Percentiles rank a stretch among this genome's conserved stretches.
These are phyloP conservation scores for Boleophthalmus pectinirostris DNA, from an alignment of 2,113 vertebrate genomes.

Conservation along the genomic window DNA sequence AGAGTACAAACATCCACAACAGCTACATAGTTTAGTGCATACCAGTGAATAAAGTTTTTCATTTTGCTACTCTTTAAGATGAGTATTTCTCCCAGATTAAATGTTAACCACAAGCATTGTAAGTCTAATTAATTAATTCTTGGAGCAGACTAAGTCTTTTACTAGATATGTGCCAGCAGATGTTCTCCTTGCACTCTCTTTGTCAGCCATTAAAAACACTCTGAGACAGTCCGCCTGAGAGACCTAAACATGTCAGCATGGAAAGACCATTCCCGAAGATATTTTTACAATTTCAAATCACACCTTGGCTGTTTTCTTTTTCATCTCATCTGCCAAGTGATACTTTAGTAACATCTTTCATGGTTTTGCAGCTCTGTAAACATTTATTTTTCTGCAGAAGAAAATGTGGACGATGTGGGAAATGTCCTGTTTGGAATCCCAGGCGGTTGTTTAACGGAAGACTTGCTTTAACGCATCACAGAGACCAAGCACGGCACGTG, in stretches of 20 bases:
- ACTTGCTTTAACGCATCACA: slow-evolving; percentile 77
- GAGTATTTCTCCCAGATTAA: slow-evolving; percentile 85
- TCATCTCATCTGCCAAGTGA: slow-evolving; percentile 2
- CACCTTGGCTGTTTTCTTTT: slow-evolving; percentile 32
- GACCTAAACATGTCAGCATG: slow-evolving; percentile 63
- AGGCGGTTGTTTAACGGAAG: slow-evolving; percentile 74
- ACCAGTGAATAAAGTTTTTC: slow-evolving; percentile 59
- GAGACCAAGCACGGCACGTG: slow-evolving; percentile 74
- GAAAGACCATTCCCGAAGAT: slow-evolving; percentile 25
- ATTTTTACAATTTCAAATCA: slow-evolving; percentile 36
- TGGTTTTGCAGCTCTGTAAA: slow-evolving; percentile 31
- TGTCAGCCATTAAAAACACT: slow-evolving; percentile 75
- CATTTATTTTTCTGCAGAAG: slow-evolving; percentile 48
- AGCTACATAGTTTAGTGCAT: slow-evolving; percentile 75
- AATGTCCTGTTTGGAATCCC: slow-evolving; percentile 66
- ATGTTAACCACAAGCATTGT: slow-evolving; percentile 88
- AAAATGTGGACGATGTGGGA: slow-evolving; percentile 45
- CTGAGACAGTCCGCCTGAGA: slow-evolving; percentile 58
- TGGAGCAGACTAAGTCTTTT: slow-evolving; percentile 68
- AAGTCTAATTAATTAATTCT: slow-evolving; percentile 95
- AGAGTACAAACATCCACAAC: slow-evolving; percentile 72
- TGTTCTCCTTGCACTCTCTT: slow-evolving; percentile 75
- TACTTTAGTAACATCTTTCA: slow-evolving; percentile 15
- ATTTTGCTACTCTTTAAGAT: neutral
- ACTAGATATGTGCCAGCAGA: slow-evolving; percentile 67